A percentile compares a stretch with the other conserved stretches of the same genome.
Evolutionary conservation across 2,797 vertebrate genomes (phyloP).

Genomic region (Dipus sagitta): DNA sequence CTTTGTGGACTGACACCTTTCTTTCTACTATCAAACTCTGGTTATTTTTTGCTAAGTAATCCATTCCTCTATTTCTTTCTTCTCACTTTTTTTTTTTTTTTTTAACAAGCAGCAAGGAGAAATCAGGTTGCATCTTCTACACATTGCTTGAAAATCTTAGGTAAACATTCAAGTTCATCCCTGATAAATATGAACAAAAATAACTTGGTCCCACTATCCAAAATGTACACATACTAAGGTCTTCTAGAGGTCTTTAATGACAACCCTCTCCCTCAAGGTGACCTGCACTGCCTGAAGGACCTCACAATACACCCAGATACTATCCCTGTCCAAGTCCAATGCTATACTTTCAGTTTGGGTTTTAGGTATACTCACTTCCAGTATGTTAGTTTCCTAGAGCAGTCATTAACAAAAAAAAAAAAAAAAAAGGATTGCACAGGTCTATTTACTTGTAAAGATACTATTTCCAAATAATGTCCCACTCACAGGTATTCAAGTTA

Average conservation of each 20-base stretch:
- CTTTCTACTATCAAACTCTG: not conserved
- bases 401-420: not conserved
- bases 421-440: not conserved
- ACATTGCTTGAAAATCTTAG: not conserved
- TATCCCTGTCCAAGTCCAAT: not conserved
- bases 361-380: not conserved
- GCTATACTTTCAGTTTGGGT: not conserved
- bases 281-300: not conserved
- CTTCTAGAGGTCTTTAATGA: not conserved
- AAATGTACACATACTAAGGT: not conserved
- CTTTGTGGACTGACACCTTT: not conserved
- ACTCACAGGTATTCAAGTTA: not conserved
- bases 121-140: not conserved
- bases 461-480: not conserved
- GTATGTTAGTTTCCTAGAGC: not conserved
- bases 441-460: not conserved
- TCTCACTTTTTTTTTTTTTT: not conserved
- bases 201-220: not conserved
- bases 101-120: not conserved
- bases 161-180: not conserved
- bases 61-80: not conserved
- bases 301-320: not conserved
- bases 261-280: not conserved
- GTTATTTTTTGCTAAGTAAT: not conserved
- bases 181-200: not conserved